Evolutionary conservation across 2,113 vertebrate genomes (phyloP).

Genomic region (Machaerirhynchus nigripectus): DNA sequence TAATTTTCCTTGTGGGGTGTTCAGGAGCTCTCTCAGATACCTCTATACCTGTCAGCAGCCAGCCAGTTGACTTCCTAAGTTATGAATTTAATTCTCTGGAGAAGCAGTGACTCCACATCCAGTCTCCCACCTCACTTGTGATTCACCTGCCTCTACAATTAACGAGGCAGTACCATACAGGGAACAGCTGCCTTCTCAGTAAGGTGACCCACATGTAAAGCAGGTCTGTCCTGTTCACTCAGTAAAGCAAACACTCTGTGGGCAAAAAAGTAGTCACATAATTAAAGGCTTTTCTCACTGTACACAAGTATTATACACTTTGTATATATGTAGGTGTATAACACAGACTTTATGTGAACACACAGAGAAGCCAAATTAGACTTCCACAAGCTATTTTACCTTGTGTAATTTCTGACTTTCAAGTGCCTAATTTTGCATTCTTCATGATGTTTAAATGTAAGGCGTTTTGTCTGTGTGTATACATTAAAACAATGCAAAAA

Average conservation of each 20-base stretch:
- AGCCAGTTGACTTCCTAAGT: background rate
- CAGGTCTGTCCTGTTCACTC: constrained; percentile 41
- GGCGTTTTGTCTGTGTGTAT: background rate
- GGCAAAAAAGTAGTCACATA: background rate
- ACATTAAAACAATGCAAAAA: constrained; percentile 4
- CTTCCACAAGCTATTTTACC: background rate
- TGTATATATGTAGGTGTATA: background rate
- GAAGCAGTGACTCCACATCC: background rate
- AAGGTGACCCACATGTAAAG: background rate
- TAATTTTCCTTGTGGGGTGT: background rate
- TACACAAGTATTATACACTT: background rate
- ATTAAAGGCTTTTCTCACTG: constrained; percentile 33
- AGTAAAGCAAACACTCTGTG: background rate
- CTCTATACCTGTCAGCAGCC: background rate
- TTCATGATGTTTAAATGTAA: background rate
- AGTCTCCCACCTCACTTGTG: background rate
- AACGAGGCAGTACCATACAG: rapidly evolving
- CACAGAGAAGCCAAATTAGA: background rate
- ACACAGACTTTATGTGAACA: background rate
- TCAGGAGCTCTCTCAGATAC: background rate
- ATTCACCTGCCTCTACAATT: background rate
- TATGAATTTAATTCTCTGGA: background rate
- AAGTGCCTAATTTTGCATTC: background rate
- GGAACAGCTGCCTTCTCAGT: background rate
- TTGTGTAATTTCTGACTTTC: background rate